Evolutionary conservation across 2,113 vertebrate genomes (phyloP).

Genomic region (Tinamus guttatus): DNA sequence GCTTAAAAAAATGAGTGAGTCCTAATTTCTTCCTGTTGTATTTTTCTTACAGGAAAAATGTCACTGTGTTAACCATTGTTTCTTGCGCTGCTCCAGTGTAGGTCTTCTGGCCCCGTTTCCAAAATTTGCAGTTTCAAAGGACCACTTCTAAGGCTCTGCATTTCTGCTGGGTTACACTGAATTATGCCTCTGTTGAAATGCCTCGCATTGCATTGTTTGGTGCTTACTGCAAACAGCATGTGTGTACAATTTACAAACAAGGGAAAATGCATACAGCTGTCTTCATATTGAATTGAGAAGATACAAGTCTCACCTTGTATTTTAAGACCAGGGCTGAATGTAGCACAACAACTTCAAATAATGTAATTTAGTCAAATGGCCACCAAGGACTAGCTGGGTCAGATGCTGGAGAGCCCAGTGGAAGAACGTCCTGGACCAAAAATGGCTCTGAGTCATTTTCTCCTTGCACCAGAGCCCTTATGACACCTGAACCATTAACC

Average conservation of each 20-base stretch:
- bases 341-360: constrained; percentile 8
- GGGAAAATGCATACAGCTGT: constrained; percentile 67
- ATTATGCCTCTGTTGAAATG: constrained; percentile 70
- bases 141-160: constrained; percentile 72
- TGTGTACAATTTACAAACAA: constrained; percentile 71
- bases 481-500: neutral
- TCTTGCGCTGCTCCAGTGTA: constrained; percentile 60
- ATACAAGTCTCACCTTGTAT: constrained; percentile 30
- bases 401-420: constrained; percentile 22
- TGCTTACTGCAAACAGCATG: constrained; percentile 73
- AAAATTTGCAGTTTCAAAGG: constrained; percentile 70
- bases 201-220: constrained; percentile 76
- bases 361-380: constrained; percentile 19
- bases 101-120: constrained; percentile 58
- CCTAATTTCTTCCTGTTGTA: constrained; percentile 54
- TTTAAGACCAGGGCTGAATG: constrained; percentile 36
- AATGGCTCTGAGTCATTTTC: neutral
- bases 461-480: neutral
- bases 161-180: constrained; percentile 75
- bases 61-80: constrained; percentile 57
- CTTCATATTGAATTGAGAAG: constrained; percentile 70
- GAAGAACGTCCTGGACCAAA: constrained; percentile 17
- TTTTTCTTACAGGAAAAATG: constrained; percentile 63
- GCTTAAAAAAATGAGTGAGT: constrained; percentile 40
- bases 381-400: neutral